phyloP scores from a whole-genome alignment of 2,797 vertebrate genomes.

The Bufotes viridis region DNA sequence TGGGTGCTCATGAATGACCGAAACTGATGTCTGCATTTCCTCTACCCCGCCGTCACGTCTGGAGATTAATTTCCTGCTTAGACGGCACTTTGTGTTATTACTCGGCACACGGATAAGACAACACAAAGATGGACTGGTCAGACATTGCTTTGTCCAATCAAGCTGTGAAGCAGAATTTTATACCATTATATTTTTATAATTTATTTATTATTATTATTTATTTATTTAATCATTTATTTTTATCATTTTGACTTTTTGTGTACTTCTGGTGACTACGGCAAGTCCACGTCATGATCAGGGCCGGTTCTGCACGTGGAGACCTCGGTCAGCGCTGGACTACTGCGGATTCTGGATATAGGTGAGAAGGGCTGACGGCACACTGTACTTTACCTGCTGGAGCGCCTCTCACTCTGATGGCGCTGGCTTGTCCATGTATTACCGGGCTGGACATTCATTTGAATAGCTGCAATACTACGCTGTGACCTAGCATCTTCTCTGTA shows the following conservation, averaged over 20 bases:
- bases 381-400: too few species aligned
- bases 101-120: background rate
- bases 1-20: background rate
- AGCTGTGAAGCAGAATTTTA: background rate
- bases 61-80: constrained; percentile 30
- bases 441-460: background rate
- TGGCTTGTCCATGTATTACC: background rate
- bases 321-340: too few species aligned
- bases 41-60: background rate
- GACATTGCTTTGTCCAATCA: background rate
- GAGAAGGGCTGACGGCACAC: too few species aligned
- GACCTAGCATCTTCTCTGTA: background rate
- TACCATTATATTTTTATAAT: too few species aligned
- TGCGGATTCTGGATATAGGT: too few species aligned
- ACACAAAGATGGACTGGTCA: background rate
- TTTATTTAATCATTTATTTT: too few species aligned
- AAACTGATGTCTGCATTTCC: constrained; percentile 2
- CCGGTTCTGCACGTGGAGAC: too few species aligned
- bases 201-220: too few species aligned
- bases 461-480: background rate
- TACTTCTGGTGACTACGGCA: background rate
- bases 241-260: background rate
- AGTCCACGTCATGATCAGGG: background rate
- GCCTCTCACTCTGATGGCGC: background rate
- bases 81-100: constrained; percentile 3